Evolutionary conservation across 2,113 vertebrate species (phyloP).

Genomic region (Turdus rufiventris): DNA sequence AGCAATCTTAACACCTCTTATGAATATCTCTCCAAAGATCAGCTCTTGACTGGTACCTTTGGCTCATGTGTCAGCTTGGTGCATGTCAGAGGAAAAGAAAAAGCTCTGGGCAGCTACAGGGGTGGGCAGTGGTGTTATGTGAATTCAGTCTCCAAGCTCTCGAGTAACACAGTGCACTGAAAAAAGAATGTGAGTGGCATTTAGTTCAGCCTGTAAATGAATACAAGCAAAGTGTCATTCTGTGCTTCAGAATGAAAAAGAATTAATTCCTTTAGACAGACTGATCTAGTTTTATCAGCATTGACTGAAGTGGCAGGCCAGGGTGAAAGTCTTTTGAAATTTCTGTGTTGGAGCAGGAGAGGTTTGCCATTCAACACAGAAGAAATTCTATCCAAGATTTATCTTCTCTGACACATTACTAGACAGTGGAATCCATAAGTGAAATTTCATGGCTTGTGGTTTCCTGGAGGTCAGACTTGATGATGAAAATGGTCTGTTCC

Average conservation of each 20-base stretch:
- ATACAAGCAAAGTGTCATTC: conserved; percentile 1
- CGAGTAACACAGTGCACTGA: fast-evolving
- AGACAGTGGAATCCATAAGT: background rate
- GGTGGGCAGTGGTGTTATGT: background rate
- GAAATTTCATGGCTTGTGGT: background rate
- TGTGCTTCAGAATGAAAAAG: background rate
- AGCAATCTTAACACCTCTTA: background rate
- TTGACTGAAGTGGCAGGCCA: background rate
- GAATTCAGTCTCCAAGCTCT: background rate
- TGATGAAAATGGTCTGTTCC: background rate
- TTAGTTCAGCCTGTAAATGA: background rate
- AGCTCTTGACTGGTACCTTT: background rate
- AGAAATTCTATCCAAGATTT: background rate
- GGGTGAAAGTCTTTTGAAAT: background rate
- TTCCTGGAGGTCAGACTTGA: background rate
- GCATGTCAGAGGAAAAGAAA: background rate
- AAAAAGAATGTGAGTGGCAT: background rate
- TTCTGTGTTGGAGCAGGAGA: background rate
- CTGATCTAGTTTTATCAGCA: conserved; percentile 21
- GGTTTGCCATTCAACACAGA: conserved; percentile 1
- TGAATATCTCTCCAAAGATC: background rate
- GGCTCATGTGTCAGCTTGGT: background rate
- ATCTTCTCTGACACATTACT: background rate
- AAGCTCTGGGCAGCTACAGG: background rate
- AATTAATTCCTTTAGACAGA: conserved; percentile 6